Evolutionary conservation across 2,888 invertebrate species (phyloP).

Genomic region (Hydrotaea diabolus): DNA sequence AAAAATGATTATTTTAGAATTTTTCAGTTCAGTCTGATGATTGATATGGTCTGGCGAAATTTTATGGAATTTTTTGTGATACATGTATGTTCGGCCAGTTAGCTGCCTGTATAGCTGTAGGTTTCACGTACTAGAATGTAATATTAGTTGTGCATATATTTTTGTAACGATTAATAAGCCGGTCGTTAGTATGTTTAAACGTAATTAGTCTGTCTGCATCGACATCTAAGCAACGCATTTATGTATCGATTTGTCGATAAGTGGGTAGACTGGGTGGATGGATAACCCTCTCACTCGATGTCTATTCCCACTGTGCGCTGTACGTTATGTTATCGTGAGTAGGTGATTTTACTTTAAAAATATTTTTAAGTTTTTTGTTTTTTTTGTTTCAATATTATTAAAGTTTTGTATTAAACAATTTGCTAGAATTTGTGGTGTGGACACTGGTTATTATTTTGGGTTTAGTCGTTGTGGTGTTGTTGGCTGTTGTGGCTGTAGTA

Average conservation of each 20-base stretch:
- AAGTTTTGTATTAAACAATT: constrained; percentile 65
- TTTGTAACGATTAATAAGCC: neutral
- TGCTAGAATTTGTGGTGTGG: constrained; percentile 62
- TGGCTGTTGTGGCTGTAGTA: constrained; percentile 48
- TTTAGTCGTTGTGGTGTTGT: constrained; percentile 41
- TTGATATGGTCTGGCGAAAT: no score
- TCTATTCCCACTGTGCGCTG: neutral
- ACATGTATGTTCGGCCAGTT: no score
- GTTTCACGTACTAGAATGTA: no score
- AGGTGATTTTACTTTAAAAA: neutral
- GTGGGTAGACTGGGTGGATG: neutral
- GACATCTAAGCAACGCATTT: neutral
- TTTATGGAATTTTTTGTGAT: no score
- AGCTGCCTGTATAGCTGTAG: no score
- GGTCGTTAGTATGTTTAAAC: neutral
- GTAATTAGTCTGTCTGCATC: neutral
- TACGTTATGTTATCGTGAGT: neutral
- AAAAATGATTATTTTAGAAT: no score
- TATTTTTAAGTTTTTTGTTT: neutral
- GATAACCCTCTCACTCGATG: no score
- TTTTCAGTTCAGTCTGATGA: no score
- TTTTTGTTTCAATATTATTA: constrained; percentile 37
- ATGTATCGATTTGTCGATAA: no score
- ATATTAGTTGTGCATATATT: no score
- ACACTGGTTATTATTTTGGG: constrained; percentile 61